Conservation (phyloP, 2,113 vertebrate genomes). For the Hepsetus odoe region DNA sequence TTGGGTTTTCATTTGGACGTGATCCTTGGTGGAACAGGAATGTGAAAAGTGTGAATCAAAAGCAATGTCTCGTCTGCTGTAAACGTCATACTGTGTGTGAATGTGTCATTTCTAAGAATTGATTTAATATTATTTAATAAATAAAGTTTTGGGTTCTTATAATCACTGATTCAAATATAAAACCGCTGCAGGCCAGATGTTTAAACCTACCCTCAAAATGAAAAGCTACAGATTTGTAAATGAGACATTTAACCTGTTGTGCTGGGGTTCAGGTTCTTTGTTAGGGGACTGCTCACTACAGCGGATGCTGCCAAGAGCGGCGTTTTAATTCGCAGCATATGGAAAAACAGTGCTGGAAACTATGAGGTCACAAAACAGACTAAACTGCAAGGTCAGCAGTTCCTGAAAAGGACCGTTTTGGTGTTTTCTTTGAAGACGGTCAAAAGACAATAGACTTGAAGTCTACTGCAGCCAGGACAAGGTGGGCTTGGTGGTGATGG, state of each 20-base stretch:
- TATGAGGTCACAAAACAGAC: constrained; percentile 23
- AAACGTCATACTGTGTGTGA: too few species aligned
- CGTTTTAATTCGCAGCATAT: constrained; percentile 17
- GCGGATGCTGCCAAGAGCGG: not conserved
- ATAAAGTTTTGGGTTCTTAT: too few species aligned
- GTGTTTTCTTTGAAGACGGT: not conserved
- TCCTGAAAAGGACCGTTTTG: not conserved
- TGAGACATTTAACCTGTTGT: constrained; percentile 17
- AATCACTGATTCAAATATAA: too few species aligned
- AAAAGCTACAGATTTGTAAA: too few species aligned
- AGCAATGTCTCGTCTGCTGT: too few species aligned
- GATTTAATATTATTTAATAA: too few species aligned
- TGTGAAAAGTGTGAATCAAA: too few species aligned
- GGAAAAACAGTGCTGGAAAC: constrained; percentile 30
- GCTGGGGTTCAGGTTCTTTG: not conserved
- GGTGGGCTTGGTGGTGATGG: not conserved
- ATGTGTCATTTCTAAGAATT: too few species aligned
- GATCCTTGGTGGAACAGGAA: too few species aligned
- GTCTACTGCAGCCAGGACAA: not conserved
- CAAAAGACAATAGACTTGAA: not conserved
- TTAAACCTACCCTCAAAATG: too few species aligned
- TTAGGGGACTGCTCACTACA: not conserved
- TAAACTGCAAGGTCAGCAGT: not conserved
- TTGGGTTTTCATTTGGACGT: too few species aligned
- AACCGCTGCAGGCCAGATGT: too few species aligned